Evolutionary conservation across 2,113 vertebrate genomes (phyloP).

Genomic region (Odontesthes bonariensis): DNA sequence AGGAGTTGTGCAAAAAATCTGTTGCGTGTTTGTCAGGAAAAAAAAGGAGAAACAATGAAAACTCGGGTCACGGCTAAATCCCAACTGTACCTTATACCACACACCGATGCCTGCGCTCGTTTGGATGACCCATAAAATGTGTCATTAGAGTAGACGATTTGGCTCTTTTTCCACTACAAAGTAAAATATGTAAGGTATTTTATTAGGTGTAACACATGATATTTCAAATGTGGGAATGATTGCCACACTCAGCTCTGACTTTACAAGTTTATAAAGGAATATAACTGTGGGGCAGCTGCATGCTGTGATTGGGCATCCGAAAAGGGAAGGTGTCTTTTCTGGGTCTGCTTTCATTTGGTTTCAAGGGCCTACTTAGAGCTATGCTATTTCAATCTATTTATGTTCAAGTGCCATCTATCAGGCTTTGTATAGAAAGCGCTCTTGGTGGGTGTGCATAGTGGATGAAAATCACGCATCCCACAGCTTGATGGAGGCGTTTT

Average conservation of each 20-base stretch:
- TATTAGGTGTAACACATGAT: background rate
- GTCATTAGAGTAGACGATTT: background rate
- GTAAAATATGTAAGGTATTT: background rate
- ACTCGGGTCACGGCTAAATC: too few species aligned
- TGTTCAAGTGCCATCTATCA: slow-evolving; percentile 73
- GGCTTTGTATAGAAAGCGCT: slow-evolving; percentile 55
- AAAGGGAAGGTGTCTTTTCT: slow-evolving; percentile 47
- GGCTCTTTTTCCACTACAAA: background rate
- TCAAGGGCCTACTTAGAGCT: slow-evolving; percentile 58
- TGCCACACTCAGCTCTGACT: background rate
- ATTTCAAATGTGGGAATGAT: background rate
- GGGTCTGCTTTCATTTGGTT: slow-evolving; percentile 61
- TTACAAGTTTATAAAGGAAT: background rate
- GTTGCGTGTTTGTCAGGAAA: slow-evolving; percentile 3
- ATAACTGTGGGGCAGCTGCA: slow-evolving; percentile 11
- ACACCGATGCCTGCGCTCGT: background rate
- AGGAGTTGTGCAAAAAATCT: slow-evolving; percentile 5
- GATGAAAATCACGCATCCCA: slow-evolving; percentile 61
- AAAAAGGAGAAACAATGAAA: background rate
- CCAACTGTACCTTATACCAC: too few species aligned
- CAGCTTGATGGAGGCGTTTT: slow-evolving; percentile 50
- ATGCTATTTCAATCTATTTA: slow-evolving; percentile 74
- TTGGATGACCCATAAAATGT: background rate
- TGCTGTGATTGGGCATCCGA: slow-evolving; percentile 35
- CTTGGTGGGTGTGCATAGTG: slow-evolving; percentile 56